Base-by-base conservation (phyloP, 2,113 vertebrate species). In the Campylomormyrus tamandua region DNA sequence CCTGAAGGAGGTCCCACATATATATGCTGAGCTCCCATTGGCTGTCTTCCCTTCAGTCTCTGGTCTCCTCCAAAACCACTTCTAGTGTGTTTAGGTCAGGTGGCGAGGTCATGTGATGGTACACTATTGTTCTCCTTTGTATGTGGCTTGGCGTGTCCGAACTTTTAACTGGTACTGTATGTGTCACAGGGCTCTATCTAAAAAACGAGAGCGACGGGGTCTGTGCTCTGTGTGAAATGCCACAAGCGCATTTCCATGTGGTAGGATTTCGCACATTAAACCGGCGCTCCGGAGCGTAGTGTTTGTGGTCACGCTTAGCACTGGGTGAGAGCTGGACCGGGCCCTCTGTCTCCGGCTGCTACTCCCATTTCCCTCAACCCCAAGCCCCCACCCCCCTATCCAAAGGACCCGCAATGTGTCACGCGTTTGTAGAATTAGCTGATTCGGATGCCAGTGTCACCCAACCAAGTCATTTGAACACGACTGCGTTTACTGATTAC, bases 401-500 rank as follows among this genome's bases (percentile, higher is more conserved):
- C 24, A 35, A 31, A 24, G 46, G 13, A 91, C 62, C 58, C 48
- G 91, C 91, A 90, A 91, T 56, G 85, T 24, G 70, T 90, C 92
- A 92, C 93, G 92, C 88, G 90, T 90, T 85, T 90, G 80, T 58
- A 89, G 90, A 93, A 93, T 93, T 89, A 93, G 93, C 74, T 87
- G n/a, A 48, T 90, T 94, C 87, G 80, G 93, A 94, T 92, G 92
- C 92, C 89, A 92, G 86, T 89, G 91, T 93, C 92, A 92, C 92
- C 90, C 92, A 90, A 89, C 50, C 91, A 80, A 90, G 90, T 94
- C 91, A 90, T 92, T 94, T 93, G 91, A 91, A 92, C 90, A 91
- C 35, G 50, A 91, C 91, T 91, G 94, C 89, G 92, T 94, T 95
- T 93, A 91, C 91, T 90, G 90, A 93, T 93, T 94, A 90, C 70